These are phyloP conservation scores for Hypena proboscidalis DNA, from an alignment of 2,888 invertebrate species.

Conservation along the genomic window DNA sequence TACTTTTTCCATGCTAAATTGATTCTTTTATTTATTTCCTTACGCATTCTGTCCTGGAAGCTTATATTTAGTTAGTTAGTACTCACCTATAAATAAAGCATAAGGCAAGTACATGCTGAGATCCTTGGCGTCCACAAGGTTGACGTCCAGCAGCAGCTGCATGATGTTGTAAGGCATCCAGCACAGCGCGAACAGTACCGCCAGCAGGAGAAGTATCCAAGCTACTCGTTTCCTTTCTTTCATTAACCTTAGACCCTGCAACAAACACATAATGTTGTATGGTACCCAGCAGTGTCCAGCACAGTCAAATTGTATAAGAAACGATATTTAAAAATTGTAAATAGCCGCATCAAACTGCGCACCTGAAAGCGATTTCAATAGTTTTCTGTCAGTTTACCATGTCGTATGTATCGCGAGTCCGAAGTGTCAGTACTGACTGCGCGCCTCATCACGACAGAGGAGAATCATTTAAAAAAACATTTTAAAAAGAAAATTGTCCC, in stretches of 20 bases:
- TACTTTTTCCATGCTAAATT: too few relatives aligned
- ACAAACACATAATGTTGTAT: conserved; percentile 11
- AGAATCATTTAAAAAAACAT: too few relatives aligned
- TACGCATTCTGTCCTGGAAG: not conserved
- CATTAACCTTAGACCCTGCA: conserved; percentile 86
- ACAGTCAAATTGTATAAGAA: too few relatives aligned
- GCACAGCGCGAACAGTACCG: conserved; percentile 90
- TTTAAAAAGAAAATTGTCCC: too few relatives aligned
- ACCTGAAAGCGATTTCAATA: too few relatives aligned
- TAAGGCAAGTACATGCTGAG: conserved; percentile 84
- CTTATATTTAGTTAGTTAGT: not conserved
- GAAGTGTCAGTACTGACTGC: too few relatives aligned
- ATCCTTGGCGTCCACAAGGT: conserved; percentile 64
- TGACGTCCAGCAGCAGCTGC: conserved; percentile 87
- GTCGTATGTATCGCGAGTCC: too few relatives aligned
- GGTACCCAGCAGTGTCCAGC: not conserved
- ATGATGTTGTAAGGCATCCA: conserved; percentile 92
- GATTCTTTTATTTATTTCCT: not conserved
- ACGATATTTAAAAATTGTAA: too few relatives aligned
- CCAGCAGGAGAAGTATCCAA: conserved; percentile 89
- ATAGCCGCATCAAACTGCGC: too few relatives aligned
- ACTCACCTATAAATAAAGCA: conserved; percentile 86
- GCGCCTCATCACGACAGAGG: too few relatives aligned
- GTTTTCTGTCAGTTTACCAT: too few relatives aligned
- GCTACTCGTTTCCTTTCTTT: conserved; percentile 90